Percentiles rank a stretch among this genome's conserved stretches.
phyloP scores from a whole-genome alignment of 2,113 vertebrate genomes.

The Andinoacara biseriatus region DNA sequence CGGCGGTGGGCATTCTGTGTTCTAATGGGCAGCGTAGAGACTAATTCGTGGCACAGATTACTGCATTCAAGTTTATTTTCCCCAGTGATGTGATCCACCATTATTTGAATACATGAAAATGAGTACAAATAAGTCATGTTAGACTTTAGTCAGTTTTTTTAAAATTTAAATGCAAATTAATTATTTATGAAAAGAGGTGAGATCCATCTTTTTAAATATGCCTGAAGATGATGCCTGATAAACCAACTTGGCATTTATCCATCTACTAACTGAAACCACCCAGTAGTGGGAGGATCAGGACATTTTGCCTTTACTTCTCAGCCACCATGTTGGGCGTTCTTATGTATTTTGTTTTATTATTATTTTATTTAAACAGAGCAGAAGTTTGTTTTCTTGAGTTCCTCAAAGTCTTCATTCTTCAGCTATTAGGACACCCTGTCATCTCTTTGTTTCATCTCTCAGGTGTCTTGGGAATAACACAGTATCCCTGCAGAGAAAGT shows the following conservation, averaged over 20 bases:
- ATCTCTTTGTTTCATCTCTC: background rate
- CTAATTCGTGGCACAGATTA: background rate
- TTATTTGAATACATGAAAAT: background rate
- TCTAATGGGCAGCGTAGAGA: background rate
- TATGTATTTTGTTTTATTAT: background rate
- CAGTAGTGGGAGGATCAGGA: background rate
- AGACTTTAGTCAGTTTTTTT: background rate
- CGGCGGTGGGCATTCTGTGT: background rate
- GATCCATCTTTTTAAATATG: rapidly evolving
- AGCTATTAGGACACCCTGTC: too few species aligned
- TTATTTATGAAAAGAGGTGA: background rate
- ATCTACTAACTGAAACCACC: background rate
- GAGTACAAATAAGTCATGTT: background rate
- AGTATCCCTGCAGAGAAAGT: background rate
- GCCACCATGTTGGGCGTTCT: too few species aligned
- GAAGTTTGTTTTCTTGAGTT: background rate
- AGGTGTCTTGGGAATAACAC: background rate
- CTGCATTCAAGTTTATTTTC: background rate
- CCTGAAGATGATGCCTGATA: background rate
- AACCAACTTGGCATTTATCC: background rate
- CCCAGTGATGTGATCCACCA: background rate
- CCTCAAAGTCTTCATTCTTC: background rate
- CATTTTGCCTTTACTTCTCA: background rate
- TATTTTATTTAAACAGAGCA: background rate
- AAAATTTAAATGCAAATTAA: background rate